These are phyloP conservation scores for Pitta sordida DNA, from an alignment of 2,113 vertebrate genomes.

Conservation along the genomic window DNA sequence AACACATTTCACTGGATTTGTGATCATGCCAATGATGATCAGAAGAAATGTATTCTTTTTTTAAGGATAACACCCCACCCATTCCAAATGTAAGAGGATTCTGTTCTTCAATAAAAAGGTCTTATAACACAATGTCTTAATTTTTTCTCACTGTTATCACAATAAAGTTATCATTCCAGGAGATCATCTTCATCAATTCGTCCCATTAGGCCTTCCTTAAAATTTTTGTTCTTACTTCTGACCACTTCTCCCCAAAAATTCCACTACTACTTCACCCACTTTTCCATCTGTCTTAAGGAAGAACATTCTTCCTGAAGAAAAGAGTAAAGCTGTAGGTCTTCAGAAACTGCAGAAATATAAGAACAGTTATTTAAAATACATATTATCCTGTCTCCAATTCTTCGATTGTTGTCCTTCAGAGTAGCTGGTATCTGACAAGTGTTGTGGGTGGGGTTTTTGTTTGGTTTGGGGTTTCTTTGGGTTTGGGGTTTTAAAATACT, in stretches of 20 bases:
- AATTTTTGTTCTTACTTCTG: not conserved
- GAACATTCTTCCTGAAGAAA: not conserved
- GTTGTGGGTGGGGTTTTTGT: rapidly evolving
- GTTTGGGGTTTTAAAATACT: not conserved
- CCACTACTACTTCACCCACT: not conserved
- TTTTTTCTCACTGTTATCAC: not conserved
- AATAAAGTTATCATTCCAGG: not conserved
- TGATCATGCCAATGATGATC: not conserved
- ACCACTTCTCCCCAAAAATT: not conserved
- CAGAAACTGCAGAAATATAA: not conserved
- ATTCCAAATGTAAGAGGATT: not conserved
- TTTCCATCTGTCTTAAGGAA: not conserved
- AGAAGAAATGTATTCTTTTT: not conserved
- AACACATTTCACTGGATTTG: not conserved
- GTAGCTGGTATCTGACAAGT: not conserved
- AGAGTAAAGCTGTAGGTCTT: not conserved
- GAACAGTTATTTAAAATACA: not conserved
- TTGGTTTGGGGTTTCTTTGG: not conserved
- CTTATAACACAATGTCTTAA: not conserved
- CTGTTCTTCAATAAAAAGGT: not conserved
- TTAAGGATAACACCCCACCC: not conserved
- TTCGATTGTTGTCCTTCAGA: not conserved
- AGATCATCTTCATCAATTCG: not conserved
- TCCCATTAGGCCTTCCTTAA: not conserved
- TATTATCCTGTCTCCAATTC: not conserved